Conservation (phyloP, 2,797 vertebrate species). For the Chloroceryle inda region DNA sequence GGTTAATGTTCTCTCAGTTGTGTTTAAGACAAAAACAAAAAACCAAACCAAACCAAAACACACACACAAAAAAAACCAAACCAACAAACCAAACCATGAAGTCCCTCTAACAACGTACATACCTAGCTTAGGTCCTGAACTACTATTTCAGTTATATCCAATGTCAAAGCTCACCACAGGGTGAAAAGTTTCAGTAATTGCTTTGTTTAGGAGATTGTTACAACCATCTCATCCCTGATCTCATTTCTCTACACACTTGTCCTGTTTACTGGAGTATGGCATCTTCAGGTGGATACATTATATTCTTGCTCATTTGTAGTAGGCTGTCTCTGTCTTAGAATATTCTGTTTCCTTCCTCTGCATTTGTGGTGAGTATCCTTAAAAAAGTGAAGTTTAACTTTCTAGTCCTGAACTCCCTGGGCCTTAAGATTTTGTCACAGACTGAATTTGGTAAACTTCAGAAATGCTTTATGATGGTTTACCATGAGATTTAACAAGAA, state of each 20-base stretch:
- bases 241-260: not conserved
- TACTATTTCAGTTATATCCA: not conserved
- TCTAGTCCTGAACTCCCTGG: not conserved
- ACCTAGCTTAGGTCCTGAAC: not conserved
- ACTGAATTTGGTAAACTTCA: not conserved
- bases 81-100: not conserved
- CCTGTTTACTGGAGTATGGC: not conserved
- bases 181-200: not conserved
- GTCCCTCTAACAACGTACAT: not conserved
- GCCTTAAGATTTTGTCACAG: not conserved
- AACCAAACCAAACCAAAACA: no score
- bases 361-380: not conserved
- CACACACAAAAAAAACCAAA: not conserved
- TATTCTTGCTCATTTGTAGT: not conserved
- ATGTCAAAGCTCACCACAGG: not conserved
- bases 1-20: not conserved
- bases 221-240: not conserved
- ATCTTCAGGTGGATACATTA: not conserved
- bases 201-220: not conserved
- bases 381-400: not conserved
- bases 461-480: not conserved
- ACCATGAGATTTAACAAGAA: not conserved
- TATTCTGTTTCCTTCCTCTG: not conserved
- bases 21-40: not conserved
- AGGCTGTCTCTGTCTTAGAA: not conserved